Base-by-base conservation (phyloP, 2,797 vertebrate species). In the Pristis pectinata region DNA sequence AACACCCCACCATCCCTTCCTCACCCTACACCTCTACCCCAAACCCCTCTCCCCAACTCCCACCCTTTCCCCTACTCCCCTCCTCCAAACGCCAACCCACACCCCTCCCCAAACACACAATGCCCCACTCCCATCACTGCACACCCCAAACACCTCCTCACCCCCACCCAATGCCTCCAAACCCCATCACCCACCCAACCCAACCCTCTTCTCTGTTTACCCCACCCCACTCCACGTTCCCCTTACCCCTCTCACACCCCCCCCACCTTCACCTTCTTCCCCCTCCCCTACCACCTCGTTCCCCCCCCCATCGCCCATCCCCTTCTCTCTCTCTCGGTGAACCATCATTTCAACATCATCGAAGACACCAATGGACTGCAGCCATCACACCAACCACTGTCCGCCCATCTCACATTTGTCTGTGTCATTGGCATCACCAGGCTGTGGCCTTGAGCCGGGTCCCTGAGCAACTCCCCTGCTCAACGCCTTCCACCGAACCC, bases 321-420 rank as follows among this genome's bases (percentile, higher is more conserved):
- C 74, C 30, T 8, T 59, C 53, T 53, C 53, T 15, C 6, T 19
- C 83, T 13, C 30, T 59, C 34, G 85, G 56, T 89, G 53, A 89
- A 89, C n/a, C 85, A 89, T 59, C 53, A 59, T 89, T 59, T 89
- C 85, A 61, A 89, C 56, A 59, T 61, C 85, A 89, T 30, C 13
- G 0, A 61, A 89, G 85, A 61, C 13, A 34, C 53, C 17, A 59
- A 53, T 2, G 85, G 85, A 61, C 53, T 89, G 53, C 30, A 89
- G 85, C 85, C 85, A 89, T 89, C 85, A 59, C 85, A 30, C 56
- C 85, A 61, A 59, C 85, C 85, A 61, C 59, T 89, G 53, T 59
- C 5, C 34, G 27, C 15, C 34, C 53, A 89, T 61, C 59, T 89
- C 34, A 34, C 85, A 59, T 89, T 89, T 89, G 85, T 89, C 85